Evolutionary conservation across 2,113 vertebrate genomes (phyloP).

Genomic region (Callaeas wilsoni): DNA sequence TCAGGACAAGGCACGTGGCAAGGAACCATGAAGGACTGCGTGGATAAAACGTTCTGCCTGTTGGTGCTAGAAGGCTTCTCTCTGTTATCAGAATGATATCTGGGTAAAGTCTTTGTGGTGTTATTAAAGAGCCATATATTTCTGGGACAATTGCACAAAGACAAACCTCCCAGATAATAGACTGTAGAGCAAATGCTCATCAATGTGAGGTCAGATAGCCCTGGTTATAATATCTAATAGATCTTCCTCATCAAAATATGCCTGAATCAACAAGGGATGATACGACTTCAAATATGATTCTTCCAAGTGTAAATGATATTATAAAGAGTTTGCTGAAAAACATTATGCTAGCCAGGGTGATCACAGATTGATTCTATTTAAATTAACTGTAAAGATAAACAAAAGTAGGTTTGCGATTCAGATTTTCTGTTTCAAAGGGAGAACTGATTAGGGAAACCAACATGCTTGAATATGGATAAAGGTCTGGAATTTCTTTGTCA

Average conservation of each 20-base stretch:
- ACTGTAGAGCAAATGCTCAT: neutral
- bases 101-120: neutral
- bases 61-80: neutral
- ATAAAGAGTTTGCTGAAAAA: neutral
- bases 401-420: neutral
- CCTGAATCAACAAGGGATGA: neutral
- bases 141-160: neutral
- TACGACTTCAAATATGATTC: neutral
- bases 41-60: neutral
- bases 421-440: conserved; percentile 19
- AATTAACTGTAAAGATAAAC: conserved; percentile 20
- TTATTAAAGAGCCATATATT: neutral
- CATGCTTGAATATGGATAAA: neutral
- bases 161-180: neutral
- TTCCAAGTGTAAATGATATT: neutral
- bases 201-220: neutral
- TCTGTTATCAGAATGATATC: neutral
- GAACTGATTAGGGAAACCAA: neutral
- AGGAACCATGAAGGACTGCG: neutral
- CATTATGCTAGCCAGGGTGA: neutral
- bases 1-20: neutral
- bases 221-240: neutral
- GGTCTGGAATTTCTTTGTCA: neutral
- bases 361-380: neutral
- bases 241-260: conserved; percentile 5